phyloP scores from a whole-genome alignment of 1,140 invertebrate species.

The Cydia fagiglandana region DNA sequence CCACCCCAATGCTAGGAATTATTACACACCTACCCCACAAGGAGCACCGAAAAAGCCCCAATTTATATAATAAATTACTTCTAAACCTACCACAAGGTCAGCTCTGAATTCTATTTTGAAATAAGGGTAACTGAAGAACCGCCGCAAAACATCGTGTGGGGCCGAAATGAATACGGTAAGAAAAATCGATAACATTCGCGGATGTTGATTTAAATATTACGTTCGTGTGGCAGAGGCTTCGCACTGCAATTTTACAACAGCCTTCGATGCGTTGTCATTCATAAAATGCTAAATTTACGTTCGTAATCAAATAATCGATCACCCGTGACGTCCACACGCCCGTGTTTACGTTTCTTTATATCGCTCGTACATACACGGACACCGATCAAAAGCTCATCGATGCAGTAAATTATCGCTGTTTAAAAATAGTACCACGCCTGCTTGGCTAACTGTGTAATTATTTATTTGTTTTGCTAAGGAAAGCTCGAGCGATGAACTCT shows the following conservation, averaged over 20 bases:
- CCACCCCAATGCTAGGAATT: slow-evolving; percentile 59
- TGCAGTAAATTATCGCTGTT: slow-evolving; percentile 55
- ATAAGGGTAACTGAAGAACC: slow-evolving; percentile 8
- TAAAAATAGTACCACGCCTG: slow-evolving; percentile 63
- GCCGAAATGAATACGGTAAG: slow-evolving; percentile 31
- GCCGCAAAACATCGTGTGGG: slow-evolving; percentile 41
- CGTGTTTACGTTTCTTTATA: slow-evolving; percentile 63
- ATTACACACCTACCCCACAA: slow-evolving; percentile 46
- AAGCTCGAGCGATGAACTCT: slow-evolving; percentile 70
- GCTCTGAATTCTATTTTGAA: slow-evolving; percentile 20
- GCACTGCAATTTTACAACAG: slow-evolving; percentile 45
- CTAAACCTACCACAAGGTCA: slow-evolving; percentile 33
- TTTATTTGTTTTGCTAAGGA: slow-evolving; percentile 73
- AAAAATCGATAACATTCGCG: slow-evolving; percentile 45
- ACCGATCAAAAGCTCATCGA: slow-evolving; percentile 52
- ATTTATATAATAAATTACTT: slow-evolving; percentile 41
- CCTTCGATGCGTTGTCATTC: slow-evolving; percentile 57
- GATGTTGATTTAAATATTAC: slow-evolving; percentile 35
- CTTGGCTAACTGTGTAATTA: slow-evolving; percentile 53
- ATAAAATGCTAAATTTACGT: slow-evolving; percentile 59
- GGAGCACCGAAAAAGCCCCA: slow-evolving; percentile 35
- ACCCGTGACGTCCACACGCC: slow-evolving; percentile 49
- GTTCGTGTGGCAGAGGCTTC: slow-evolving; percentile 38
- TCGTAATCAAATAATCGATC: slow-evolving; percentile 67
- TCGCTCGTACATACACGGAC: slow-evolving; percentile 46